A percentile compares a stretch with the other conserved stretches of the same genome.
These are phyloP conservation scores for Cinclus mexicanus DNA, from an alignment of 2,113 vertebrate species.

Conservation along the genomic window DNA sequence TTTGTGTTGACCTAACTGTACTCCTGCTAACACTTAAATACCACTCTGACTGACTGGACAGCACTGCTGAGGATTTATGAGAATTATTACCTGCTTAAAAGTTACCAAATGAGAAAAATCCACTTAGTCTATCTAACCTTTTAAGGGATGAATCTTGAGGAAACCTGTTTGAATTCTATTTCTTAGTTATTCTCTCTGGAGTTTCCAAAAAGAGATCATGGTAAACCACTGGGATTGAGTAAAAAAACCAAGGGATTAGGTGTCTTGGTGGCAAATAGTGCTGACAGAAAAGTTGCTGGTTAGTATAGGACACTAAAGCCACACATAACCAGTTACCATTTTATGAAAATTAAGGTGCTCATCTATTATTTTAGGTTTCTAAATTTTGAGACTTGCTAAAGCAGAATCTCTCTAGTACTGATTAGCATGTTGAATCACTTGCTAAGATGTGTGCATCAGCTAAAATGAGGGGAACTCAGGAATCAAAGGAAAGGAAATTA, in stretches of 20 bases:
- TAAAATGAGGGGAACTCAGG: slow-evolving; percentile 37
- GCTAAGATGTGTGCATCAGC: slow-evolving; percentile 22
- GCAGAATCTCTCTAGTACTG: neutral
- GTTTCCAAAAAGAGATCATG: neutral
- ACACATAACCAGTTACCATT: neutral
- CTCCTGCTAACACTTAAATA: neutral
- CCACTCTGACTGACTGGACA: neutral
- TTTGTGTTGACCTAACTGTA: neutral
- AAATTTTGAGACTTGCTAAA: neutral
- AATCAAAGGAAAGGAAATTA: slow-evolving; percentile 53
- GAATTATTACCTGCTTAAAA: neutral
- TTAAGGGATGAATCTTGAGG: neutral
- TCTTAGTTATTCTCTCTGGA: neutral
- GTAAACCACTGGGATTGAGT: neutral
- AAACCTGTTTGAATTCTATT: neutral
- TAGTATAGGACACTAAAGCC: neutral
- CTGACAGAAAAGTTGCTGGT: neutral
- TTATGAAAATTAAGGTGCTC: neutral
- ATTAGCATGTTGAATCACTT: slow-evolving; percentile 44
- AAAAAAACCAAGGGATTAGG: neutral
- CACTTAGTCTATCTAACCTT: neutral
- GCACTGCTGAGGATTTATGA: neutral
- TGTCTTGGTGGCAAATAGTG: neutral
- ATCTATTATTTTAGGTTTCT: neutral
- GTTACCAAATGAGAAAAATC: neutral